Evolutionary conservation across 2,113 vertebrate species (phyloP).

Genomic region (Pyxicephalus adspersus): DNA sequence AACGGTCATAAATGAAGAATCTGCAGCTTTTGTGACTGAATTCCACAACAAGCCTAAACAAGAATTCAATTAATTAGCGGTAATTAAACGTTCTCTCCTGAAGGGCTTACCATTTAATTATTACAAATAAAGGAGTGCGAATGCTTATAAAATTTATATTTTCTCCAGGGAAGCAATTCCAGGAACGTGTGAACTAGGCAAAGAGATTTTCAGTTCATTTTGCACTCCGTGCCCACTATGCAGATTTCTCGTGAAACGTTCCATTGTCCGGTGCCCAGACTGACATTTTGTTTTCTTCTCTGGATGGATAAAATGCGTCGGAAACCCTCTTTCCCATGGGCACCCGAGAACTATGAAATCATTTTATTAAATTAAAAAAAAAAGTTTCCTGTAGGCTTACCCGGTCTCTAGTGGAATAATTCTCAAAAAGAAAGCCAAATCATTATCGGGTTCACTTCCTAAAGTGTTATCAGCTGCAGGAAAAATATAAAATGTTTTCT

Average conservation of each 20-base stretch:
- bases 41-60: background rate
- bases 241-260: conserved; percentile 25
- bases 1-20: background rate
- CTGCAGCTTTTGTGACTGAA: background rate
- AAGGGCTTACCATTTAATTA: background rate
- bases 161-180: background rate
- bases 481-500: no score
- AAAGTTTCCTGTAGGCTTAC: no score
- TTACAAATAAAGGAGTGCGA: background rate
- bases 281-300: background rate
- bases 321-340: conserved; percentile 19
- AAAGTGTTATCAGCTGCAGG: no score
- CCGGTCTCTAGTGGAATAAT: no score
- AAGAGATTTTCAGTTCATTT: background rate
- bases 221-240: background rate
- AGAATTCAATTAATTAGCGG: background rate
- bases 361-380: no score
- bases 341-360: no score
- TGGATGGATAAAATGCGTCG: background rate
- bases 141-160: background rate
- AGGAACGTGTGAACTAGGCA: background rate
- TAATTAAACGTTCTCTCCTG: background rate
- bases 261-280: background rate
- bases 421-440: no score
- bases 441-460: no score